These are phyloP conservation scores for Acanthoscelides obtectus DNA, from an alignment of 2,888 invertebrate species.

Conservation along the genomic window DNA sequence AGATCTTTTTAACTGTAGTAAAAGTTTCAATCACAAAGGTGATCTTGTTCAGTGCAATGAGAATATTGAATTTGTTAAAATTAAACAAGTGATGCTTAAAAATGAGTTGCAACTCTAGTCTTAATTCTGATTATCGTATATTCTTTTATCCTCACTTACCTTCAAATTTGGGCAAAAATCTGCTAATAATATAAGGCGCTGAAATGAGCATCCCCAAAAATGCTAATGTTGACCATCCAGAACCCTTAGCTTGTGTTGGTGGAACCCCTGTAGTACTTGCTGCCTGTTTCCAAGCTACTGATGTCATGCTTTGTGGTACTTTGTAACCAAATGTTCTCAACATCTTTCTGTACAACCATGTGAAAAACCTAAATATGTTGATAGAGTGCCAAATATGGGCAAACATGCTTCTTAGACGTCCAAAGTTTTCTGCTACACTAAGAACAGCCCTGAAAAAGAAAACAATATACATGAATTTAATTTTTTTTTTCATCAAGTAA, in stretches of 20 bases:
- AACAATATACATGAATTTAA: too few species aligned
- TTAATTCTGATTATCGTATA: too few species aligned
- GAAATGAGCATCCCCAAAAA: slow-evolving; percentile 86
- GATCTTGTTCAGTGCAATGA: too few species aligned
- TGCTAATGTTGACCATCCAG: slow-evolving; percentile 83
- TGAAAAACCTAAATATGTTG: slow-evolving; percentile 68
- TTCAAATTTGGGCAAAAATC: slow-evolving; percentile 65
- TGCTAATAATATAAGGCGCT: slow-evolving; percentile 88
- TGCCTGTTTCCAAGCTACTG: slow-evolving; percentile 49
- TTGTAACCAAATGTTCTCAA: slow-evolving; percentile 63
- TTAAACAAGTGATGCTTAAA: too few species aligned
- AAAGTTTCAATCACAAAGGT: too few species aligned
- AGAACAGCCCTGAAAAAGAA: slow-evolving; percentile 68
- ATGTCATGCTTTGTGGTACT: slow-evolving; percentile 36
- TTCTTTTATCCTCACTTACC: slow-evolving; percentile 46
- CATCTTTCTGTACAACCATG: slow-evolving; percentile 76
- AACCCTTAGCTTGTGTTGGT: slow-evolving; percentile 38
- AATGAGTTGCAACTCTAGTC: too few species aligned
- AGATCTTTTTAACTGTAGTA: too few species aligned
- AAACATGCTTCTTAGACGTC: slow-evolving; percentile 75
- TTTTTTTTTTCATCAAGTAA: too few species aligned
- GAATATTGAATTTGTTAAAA: too few species aligned
- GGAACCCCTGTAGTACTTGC: slow-evolving; percentile 35
- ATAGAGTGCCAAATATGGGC: slow-evolving; percentile 84
- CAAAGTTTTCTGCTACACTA: slow-evolving; percentile 94